A percentile compares a stretch with the other conserved stretches of the same genome.
These are phyloP conservation scores for Onthophagus sagittarius DNA, from an alignment of 2,888 invertebrate species.

Conservation along the genomic window DNA sequence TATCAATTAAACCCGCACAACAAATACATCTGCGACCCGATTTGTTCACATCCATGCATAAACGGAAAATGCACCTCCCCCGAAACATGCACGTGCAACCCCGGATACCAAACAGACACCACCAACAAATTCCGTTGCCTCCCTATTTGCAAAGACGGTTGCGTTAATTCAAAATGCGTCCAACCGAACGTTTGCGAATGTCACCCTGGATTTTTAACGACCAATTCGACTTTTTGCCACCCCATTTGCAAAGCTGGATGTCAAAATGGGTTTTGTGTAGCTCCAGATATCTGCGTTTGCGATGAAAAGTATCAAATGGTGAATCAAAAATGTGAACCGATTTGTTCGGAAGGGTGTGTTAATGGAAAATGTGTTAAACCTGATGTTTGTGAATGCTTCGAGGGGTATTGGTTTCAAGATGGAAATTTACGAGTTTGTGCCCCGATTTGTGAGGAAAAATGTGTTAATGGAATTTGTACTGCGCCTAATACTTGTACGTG, in stretches of 20 bases:
- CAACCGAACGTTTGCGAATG: constrained; percentile 28
- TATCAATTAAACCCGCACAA: constrained; percentile 24
- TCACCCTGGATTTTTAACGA: constrained; percentile 12
- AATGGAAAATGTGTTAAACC: constrained; percentile 45
- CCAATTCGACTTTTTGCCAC: constrained; percentile 16
- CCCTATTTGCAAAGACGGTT: constrained; percentile 23
- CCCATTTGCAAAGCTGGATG: constrained; percentile 22
- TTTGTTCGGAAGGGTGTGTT: constrained; percentile 40
- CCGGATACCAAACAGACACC: background rate
- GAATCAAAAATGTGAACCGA: constrained; percentile 20
- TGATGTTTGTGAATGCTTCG: constrained; percentile 53
- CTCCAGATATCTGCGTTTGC: constrained; percentile 28
- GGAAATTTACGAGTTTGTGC: constrained; percentile 27
- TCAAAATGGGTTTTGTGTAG: constrained; percentile 23
- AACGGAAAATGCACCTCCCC: constrained; percentile 52
- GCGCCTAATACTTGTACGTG: background rate
- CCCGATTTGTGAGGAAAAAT: constrained; percentile 27
- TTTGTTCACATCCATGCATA: constrained; percentile 29
- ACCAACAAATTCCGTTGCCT: constrained; percentile 19
- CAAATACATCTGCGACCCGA: constrained; percentile 19
- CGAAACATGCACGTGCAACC: constrained; percentile 28
- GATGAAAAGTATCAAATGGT: constrained; percentile 16
- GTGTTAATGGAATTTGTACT: constrained; percentile 29
- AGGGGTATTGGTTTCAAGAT: constrained; percentile 30
- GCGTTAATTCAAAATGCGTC: constrained; percentile 24